phyloP scores from a whole-genome alignment of 1,140 invertebrate genomes.

The Colletes latitarsis region DNA sequence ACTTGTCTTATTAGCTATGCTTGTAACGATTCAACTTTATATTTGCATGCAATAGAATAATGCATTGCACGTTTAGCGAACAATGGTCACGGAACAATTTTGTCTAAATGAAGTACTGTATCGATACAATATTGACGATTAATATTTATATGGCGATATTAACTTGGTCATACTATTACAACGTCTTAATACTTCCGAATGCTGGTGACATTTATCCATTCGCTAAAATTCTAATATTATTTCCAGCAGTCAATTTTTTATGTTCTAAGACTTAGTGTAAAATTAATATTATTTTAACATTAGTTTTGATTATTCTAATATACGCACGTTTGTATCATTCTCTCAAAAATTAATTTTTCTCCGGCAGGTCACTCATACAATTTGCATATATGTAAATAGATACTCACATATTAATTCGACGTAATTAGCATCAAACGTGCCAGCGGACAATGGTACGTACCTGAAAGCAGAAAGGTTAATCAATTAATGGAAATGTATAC shows the following conservation, averaged over 20 bases:
- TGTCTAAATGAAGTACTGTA: not conserved
- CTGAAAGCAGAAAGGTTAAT: slow-evolving; percentile 16
- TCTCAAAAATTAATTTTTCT: too few species aligned
- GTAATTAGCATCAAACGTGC: too few species aligned
- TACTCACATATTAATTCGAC: not conserved
- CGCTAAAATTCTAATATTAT: too few species aligned
- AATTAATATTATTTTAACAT: too few species aligned
- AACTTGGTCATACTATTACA: not conserved
- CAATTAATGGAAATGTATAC: slow-evolving; percentile 12
- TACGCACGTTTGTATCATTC: too few species aligned
- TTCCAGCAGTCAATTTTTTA: too few species aligned
- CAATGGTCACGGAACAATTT: not conserved
- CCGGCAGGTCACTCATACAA: too few species aligned
- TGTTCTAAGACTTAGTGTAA: too few species aligned
- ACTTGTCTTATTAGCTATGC: too few species aligned
- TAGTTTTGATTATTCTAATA: too few species aligned
- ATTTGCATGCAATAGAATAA: not conserved
- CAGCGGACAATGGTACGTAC: slow-evolving; percentile 6
- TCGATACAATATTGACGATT: slow-evolving; percentile 15
- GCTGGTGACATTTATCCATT: not conserved
- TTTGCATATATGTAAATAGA: too few species aligned
- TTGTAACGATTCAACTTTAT: not conserved
- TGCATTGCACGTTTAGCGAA: not conserved
- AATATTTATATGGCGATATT: not conserved
- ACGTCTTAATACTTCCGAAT: not conserved